phyloP scores from a whole-genome alignment of 1,140 invertebrate genomes.

The Bombus impatiens region DNA sequence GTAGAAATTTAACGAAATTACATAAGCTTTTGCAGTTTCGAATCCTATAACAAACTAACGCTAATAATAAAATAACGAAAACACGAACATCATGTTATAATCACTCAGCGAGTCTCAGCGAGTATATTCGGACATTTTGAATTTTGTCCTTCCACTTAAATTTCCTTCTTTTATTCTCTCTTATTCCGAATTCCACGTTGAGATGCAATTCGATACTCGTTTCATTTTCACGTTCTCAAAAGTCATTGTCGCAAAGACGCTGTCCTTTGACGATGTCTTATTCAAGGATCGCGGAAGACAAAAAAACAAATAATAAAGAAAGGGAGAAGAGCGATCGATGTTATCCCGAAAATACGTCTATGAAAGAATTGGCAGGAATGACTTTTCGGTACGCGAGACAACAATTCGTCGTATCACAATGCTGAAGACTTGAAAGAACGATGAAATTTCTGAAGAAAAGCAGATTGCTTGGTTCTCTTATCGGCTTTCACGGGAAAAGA shows the following conservation, averaged over 20 bases:
- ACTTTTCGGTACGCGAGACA: conserved; percentile 24
- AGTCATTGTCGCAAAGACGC: background rate
- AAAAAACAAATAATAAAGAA: no score
- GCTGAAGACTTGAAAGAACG: background rate
- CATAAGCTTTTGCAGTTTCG: no score
- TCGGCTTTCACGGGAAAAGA: background rate
- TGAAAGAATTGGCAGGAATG: background rate
- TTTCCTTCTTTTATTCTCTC: background rate
- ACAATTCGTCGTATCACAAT: conserved; percentile 20
- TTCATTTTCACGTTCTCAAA: background rate
- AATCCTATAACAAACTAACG: no score
- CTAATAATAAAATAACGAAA: no score
- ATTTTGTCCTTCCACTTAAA: background rate
- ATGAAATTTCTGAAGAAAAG: conserved; percentile 27
- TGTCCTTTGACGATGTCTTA: background rate
- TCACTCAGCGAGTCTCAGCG: no score
- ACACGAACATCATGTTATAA: no score
- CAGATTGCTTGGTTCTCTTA: conserved; percentile 27
- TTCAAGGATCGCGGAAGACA: background rate
- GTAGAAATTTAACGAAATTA: no score
- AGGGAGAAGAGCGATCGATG: background rate
- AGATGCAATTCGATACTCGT: background rate
- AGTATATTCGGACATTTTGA: background rate
- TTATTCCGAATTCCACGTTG: background rate
- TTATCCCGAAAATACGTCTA: background rate